Evolutionary conservation across 2,888 invertebrate species (phyloP), one percentile per base, ranked within the genome.

Genomic region (Helicoverpa assulta): DNA sequence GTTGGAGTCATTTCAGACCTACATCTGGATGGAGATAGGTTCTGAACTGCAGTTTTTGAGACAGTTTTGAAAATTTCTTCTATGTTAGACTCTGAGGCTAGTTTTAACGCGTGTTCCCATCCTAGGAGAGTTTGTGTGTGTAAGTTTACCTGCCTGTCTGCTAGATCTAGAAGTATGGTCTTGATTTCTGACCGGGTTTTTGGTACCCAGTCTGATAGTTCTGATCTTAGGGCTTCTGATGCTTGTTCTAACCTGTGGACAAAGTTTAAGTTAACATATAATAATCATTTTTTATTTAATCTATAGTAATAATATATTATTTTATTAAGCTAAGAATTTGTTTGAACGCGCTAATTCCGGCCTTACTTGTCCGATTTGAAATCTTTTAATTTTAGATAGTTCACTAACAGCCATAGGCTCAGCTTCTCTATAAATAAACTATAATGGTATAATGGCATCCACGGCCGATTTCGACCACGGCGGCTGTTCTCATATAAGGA

Each of bases 1-100:
- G 89, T 90, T 0, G 90, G 90, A 0, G 91, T 90, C 12, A 85
- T 75, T 8, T 89, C 85, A 0, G 87, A 82, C 0, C 87, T 77
- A 51, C 88, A 91, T 57, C 89, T 88, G 0, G 93, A 91, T 0
- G 94, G 94, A 0, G 94, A 94, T 0, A 95, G 86, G 40, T 94
- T 94, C 26, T 91, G 92, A 0, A 95, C 93, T 2, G 94, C 95
- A 0, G 86, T 89, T 74, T 91, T 93, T 0, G 95, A 95, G 0
- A 95, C 95, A 0, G 95, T 95, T 63, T 95, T 94, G 84, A 95
- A 95, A 7, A 95, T 70, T 4, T 93, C 91, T 0, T 85, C 85
- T 0, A 86, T 71, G 53, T 91, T 89, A 0, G 90, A 69, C 16
- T 92, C 93, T 0, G 90, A 88, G 1, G 93, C 89, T 0, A 93